Conservation (phyloP, 2,797 vertebrate species). For the Amphiprion clarkii region DNA sequence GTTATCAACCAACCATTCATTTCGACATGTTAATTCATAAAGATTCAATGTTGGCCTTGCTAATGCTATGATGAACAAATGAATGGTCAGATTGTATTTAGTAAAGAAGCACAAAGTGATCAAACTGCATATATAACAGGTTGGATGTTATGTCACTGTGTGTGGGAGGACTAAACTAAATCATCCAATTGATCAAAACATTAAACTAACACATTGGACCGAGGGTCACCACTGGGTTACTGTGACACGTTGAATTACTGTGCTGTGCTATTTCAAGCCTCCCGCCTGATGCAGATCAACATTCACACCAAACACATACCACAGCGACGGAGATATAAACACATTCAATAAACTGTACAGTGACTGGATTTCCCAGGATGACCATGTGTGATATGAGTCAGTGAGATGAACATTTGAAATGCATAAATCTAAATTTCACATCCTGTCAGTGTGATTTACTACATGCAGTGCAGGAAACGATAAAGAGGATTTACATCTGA, state of each 20-base stretch:
- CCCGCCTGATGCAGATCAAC: not conserved
- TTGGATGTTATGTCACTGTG: not conserved
- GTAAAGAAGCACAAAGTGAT: not conserved
- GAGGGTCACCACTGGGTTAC: constrained; percentile 20
- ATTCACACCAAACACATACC: not conserved
- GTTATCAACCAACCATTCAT: too few relatives aligned
- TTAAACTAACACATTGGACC: not conserved
- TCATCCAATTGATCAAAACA: constrained; percentile 33
- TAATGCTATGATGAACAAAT: not conserved
- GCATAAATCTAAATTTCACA: not conserved
- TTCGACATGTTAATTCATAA: too few relatives aligned
- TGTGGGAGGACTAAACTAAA: constrained; percentile 22
- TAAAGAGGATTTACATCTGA: constrained; percentile 17
- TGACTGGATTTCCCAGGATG: constrained; percentile 9
- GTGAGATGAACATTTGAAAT: constrained; percentile 15
- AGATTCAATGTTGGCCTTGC: too few relatives aligned
- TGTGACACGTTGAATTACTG: constrained; percentile 1
- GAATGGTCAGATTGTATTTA: not conserved
- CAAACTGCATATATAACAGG: not conserved
- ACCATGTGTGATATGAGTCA: not conserved
- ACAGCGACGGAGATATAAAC: constrained; percentile 14
- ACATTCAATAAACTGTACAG: constrained; percentile 3
- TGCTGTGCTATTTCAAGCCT: not conserved
- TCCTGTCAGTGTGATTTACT: not conserved
- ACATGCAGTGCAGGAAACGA: not conserved